Conservation (phyloP, 2,888 invertebrate species). For the Drymonia ruficornis region DNA sequence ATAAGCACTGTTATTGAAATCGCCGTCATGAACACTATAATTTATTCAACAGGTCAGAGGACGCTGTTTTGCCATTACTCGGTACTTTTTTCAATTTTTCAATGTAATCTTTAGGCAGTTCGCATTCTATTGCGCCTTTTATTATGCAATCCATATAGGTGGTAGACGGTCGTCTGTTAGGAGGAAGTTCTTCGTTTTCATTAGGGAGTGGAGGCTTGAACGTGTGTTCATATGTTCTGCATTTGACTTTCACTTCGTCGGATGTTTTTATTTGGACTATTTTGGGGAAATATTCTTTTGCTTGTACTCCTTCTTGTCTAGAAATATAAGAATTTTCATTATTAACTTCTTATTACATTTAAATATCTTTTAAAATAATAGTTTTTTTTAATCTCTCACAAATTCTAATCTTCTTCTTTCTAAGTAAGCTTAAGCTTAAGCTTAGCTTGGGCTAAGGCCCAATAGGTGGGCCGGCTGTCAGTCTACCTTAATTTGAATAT, state of each 20-base stretch:
- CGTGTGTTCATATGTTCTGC: slow-evolving; percentile 23
- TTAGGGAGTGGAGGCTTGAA: slow-evolving; percentile 9
- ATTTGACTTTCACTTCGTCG: slow-evolving; percentile 8
- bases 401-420: too few species aligned
- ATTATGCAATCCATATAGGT: slow-evolving; percentile 27
- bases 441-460: too few species aligned
- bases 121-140: slow-evolving; percentile 25
- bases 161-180: slow-evolving; percentile 27
- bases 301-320: slow-evolving; percentile 29
- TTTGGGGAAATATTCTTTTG: slow-evolving; percentile 22
- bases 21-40: not conserved
- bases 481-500: too few species aligned
- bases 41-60: slow-evolving; percentile 2
- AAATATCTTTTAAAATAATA: too few species aligned
- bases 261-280: slow-evolving; percentile 11
- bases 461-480: too few species aligned
- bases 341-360: too few species aligned
- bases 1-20: not conserved
- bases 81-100: slow-evolving; percentile 22
- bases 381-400: too few species aligned
- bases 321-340: too few species aligned
- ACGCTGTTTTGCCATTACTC: slow-evolving; percentile 18
- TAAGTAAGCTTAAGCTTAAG: too few species aligned
- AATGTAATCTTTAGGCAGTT: slow-evolving; percentile 23
- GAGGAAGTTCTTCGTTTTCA: slow-evolving; percentile 13